phyloP scores from a whole-genome alignment of 2,888 invertebrate species.

The Pemphredon lugubris region DNA sequence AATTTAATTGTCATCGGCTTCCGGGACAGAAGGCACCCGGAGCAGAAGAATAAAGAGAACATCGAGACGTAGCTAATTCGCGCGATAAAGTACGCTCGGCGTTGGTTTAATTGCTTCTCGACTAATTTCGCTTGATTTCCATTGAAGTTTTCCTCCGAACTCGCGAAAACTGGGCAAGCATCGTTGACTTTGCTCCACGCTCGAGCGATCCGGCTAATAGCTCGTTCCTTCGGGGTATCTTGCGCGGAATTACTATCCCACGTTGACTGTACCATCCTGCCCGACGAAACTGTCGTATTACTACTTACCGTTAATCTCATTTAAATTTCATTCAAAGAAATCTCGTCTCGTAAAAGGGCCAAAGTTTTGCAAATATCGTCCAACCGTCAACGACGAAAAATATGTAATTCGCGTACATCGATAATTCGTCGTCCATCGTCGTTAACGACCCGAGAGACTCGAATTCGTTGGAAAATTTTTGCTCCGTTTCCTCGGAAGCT shows the following conservation, averaged over 20 bases:
- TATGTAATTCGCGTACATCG: too few species aligned
- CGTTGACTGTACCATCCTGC: background rate
- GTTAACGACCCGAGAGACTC: too few species aligned
- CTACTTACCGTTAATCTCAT: background rate
- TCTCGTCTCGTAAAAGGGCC: too few species aligned
- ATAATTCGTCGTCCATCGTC: too few species aligned
- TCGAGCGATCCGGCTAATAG: constrained; percentile 27
- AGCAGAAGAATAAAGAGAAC: background rate
- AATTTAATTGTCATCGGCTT: constrained; percentile 38
- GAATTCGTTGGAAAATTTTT: background rate
- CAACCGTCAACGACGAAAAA: too few species aligned
- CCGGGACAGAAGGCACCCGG: background rate
- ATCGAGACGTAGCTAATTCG: constrained; percentile 26
- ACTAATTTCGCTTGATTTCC: constrained; percentile 25
- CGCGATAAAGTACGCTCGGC: constrained; percentile 38
- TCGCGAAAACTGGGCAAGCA: constrained; percentile 9
- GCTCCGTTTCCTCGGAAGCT: too few species aligned
- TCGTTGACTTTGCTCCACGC: constrained; percentile 6
- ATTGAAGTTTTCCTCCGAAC: constrained; percentile 29
- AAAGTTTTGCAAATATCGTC: too few species aligned
- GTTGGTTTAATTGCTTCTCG: constrained; percentile 43
- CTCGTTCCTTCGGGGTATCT: constrained; percentile 18
- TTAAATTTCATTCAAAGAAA: too few species aligned
- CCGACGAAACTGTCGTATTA: background rate
- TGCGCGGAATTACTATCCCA: background rate